A percentile compares a stretch with the other conserved stretches of the same genome.
These are phyloP conservation scores for Orbicella faveolata DNA, from an alignment of 64 coral and sea anemone species.

Conservation along the genomic window DNA sequence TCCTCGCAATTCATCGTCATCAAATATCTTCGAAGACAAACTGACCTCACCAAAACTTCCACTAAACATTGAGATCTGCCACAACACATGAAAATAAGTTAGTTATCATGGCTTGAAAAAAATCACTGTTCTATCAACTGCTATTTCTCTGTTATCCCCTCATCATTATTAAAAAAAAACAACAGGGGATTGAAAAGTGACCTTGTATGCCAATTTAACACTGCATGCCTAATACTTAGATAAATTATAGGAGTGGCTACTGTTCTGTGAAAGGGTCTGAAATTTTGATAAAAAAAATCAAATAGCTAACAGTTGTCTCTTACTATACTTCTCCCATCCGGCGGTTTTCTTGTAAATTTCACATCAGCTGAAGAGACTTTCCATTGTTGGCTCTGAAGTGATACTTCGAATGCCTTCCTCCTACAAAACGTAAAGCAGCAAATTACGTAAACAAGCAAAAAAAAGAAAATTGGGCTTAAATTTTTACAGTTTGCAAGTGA, in stretches of 20 bases:
- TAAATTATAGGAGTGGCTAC: too few species aligned
- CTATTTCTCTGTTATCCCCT: too few species aligned
- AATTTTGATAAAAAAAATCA: not conserved
- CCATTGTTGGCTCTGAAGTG: constrained; percentile 39
- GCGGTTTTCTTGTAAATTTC: constrained; percentile 35
- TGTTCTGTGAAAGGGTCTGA: too few species aligned
- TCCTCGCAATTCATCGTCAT: constrained; percentile 15
- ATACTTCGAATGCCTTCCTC: constrained; percentile 31
- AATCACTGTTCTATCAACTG: too few species aligned
- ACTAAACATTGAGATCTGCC: constrained; percentile 8
- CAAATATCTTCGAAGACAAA: not conserved
- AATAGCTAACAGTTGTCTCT: not conserved
- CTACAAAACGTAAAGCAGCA: not conserved
- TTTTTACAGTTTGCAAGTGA: too few species aligned
- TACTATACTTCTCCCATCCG: not conserved
- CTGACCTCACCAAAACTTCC: constrained; percentile 6
- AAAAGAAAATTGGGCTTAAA: too few species aligned
- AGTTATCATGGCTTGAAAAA: too few species aligned
- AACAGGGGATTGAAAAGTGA: too few species aligned
- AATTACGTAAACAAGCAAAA: not conserved
- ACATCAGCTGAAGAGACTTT: constrained; percentile 27
- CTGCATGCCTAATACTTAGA: too few species aligned
- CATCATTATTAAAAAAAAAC: too few species aligned
- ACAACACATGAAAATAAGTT: not conserved
- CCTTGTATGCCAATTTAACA: too few species aligned